phyloP scores from a whole-genome alignment of 2,113 vertebrate species.

The Candoia aspera region DNA sequence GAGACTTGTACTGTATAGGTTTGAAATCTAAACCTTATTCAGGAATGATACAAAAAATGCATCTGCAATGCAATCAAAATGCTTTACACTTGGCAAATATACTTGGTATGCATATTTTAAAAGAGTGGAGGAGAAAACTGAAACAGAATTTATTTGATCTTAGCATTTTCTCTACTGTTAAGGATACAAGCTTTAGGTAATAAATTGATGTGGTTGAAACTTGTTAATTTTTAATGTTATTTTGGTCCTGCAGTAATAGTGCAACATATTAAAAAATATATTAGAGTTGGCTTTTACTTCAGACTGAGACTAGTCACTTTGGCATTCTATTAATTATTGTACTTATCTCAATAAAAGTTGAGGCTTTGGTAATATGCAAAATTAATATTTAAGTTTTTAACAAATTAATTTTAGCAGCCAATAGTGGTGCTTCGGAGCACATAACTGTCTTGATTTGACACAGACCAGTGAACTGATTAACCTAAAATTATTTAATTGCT shows the following conservation, averaged over 20 bases:
- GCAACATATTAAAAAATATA: not conserved
- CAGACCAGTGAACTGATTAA: not conserved
- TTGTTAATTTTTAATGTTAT: not conserved
- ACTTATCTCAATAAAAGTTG: not conserved
- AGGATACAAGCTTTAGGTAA: not conserved
- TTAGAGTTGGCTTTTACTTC: not conserved
- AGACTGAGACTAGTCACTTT: not conserved
- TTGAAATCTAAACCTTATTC: slow-evolving; percentile 42
- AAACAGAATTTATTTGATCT: not conserved
- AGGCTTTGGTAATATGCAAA: not conserved
- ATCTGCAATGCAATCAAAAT: not conserved
- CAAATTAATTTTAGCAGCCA: too few species aligned
- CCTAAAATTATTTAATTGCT: not conserved
- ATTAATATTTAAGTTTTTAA: not conserved
- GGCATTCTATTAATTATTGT: not conserved
- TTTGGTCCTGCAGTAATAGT: not conserved
- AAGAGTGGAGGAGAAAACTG: slow-evolving; percentile 28
- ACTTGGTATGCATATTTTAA: slow-evolving; percentile 10
- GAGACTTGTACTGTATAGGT: slow-evolving; percentile 42
- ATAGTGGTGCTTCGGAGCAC: not conserved
- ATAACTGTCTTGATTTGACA: not conserved
- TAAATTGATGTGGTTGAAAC: not conserved
- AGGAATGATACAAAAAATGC: slow-evolving; percentile 42
- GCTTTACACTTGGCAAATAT: slow-evolving; percentile 19
- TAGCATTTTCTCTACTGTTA: slow-evolving; percentile 6